Conservation (phyloP, 1,140 invertebrate species). For the Conus betulinus region DNA sequence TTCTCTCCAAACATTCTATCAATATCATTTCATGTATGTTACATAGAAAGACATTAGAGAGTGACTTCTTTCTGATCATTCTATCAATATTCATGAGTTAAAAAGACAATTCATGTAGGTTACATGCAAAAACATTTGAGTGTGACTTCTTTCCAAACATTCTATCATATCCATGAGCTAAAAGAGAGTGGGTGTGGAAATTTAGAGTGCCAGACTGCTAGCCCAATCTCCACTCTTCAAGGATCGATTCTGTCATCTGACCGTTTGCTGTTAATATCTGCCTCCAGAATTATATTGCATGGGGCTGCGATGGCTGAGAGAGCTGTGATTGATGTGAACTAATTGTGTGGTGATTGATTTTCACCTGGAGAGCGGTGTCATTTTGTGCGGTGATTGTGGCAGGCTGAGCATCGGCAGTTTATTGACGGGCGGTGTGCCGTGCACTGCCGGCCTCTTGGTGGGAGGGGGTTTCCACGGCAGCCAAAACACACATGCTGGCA, state of each 20-base stretch:
- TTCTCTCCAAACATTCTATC: too few species aligned
- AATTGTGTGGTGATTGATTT: conserved; percentile 27
- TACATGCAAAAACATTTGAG: too few species aligned
- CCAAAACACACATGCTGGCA: conserved; percentile 2
- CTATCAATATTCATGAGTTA: too few species aligned
- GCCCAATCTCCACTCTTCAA: too few species aligned
- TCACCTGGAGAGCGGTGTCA: not conserved
- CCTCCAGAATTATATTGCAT: not conserved
- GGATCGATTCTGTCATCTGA: not conserved
- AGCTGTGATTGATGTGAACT: conserved; percentile 19
- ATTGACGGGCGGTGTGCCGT: conserved; percentile 16
- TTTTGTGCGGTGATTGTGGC: conserved; percentile 11
- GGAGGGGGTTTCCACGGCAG: conserved; percentile 31
- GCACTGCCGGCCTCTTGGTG: not conserved
- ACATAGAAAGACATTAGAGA: too few species aligned
- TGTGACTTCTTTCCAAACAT: too few species aligned
- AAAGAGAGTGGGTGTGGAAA: too few species aligned
- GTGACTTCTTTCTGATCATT: too few species aligned
- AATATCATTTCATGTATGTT: too few species aligned
- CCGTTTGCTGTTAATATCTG: not conserved
- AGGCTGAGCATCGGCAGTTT: not conserved
- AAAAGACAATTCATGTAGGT: too few species aligned
- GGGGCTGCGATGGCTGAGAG: not conserved
- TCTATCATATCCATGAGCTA: too few species aligned
- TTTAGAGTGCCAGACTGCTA: too few species aligned